A percentile compares a stretch with the other conserved stretches of the same genome.
phyloP scores from a whole-genome alignment of 2,888 invertebrate species.

The Fabriciana adippe region DNA sequence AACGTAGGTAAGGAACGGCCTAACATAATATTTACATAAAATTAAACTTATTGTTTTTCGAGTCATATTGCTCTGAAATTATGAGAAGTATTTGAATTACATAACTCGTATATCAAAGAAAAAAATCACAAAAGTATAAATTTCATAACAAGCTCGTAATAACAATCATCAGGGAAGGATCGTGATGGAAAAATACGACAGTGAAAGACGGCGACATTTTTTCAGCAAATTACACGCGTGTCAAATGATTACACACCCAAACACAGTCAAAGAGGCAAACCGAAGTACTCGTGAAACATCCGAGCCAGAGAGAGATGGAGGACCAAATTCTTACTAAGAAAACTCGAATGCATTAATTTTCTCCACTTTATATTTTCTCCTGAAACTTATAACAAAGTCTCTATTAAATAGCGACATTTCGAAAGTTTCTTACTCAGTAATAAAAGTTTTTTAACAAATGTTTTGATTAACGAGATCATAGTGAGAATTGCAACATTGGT shows the following conservation, averaged over 20 bases:
- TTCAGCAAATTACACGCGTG: slow-evolving; percentile 75
- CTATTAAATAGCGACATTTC: not conserved
- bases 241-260: slow-evolving; percentile 80
- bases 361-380: not conserved
- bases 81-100: slow-evolving; percentile 22
- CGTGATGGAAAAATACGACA: slow-evolving; percentile 54
- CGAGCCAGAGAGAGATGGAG: slow-evolving; percentile 64
- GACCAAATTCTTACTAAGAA: slow-evolving; percentile 50
- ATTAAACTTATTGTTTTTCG: too few species aligned
- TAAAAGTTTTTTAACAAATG: not conserved
- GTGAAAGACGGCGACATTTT: slow-evolving; percentile 67
- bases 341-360: slow-evolving; percentile 48
- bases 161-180: slow-evolving; percentile 61
- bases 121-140: slow-evolving; percentile 35
- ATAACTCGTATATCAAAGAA: slow-evolving; percentile 36
- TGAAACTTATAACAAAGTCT: not conserved
- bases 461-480: slow-evolving; percentile 40
- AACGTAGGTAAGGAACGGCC: too few species aligned
- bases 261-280: slow-evolving; percentile 81
- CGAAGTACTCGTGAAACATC: slow-evolving; percentile 78
- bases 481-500: slow-evolving; percentile 52
- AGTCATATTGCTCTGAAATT: not conserved
- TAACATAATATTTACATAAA: too few species aligned
- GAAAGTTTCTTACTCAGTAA: not conserved
- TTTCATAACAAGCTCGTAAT: slow-evolving; percentile 49